Base-by-base conservation (phyloP, 2,888 invertebrate species). In the Chironomus tentans region DNA sequence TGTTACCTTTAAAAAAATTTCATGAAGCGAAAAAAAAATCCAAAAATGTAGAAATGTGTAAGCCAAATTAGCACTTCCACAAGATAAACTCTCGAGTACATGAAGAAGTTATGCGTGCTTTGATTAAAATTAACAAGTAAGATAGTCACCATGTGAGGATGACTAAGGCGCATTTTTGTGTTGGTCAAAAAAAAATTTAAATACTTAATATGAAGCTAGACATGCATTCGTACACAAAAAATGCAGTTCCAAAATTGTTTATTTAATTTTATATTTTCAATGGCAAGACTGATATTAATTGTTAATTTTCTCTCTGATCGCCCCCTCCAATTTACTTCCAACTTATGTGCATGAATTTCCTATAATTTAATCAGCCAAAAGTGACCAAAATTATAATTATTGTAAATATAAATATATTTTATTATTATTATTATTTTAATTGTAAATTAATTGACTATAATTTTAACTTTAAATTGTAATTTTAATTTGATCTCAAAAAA, bases 201-300 rank as follows among this genome's bases (percentile, higher is more conserved):
- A 38, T 10, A 10, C 38, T 38, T n/a, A n/a, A n/a, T n/a, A n/a
- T n/a, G n/a, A n/a, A 28, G 22, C 22, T 24, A 28, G 28, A 28
- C 28, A 4, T 28, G 5, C 28, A 28, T 28, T 5, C 3, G 2
- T 50, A n/a, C n/a, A n/a, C n/a, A n/a, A n/a, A n/a, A n/a, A n/a
- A n/a, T n/a, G 56, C 56, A n/a, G n/a, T 18, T 56, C 15, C 18
- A 15, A 56, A 56, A n/a, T 50, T 5, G 5, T 56, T 56, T 18
- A 56, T 56, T 56, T 56, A 56, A 56, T 21, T 65, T 21, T 22
- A 65, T 65, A 65, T 6, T 10, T 65, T 24, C 13, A 65, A 24
- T 65, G 21, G 65, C 65, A 65, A 74, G 74, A 74, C 74, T 74
- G 74, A 74, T 74, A 74, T 68, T 74, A 56, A 61, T 38, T 50